These are phyloP conservation scores for Limenitis arthemis DNA, from an alignment of 2,888 invertebrate species.

Conservation along the genomic window DNA sequence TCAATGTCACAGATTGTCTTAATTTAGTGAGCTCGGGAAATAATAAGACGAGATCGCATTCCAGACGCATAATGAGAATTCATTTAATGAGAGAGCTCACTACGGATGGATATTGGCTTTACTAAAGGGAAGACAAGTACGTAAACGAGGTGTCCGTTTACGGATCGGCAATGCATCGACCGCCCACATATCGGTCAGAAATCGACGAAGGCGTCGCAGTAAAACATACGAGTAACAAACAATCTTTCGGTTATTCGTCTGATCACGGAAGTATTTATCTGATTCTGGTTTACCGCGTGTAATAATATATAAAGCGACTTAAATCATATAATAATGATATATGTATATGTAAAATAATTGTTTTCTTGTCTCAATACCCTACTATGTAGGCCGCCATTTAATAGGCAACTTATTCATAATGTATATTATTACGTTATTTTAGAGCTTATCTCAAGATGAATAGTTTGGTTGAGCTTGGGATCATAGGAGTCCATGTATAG, in stretches of 20 bases:
- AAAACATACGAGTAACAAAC: constrained; percentile 55
- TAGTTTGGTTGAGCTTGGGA: too few relatives aligned
- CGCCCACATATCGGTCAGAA: constrained; percentile 57
- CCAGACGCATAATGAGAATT: constrained; percentile 36
- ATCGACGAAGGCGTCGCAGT: constrained; percentile 56
- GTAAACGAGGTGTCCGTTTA: constrained; percentile 60
- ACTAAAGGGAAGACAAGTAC: constrained; percentile 63
- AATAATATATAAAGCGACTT: constrained; percentile 39
- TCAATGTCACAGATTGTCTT: too few relatives aligned
- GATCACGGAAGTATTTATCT: constrained; percentile 59
- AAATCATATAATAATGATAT: constrained; percentile 25
- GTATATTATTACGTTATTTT: too few relatives aligned
- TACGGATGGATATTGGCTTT: constrained; percentile 46
- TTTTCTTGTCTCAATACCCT: constrained; percentile 7
- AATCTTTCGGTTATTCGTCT: constrained; percentile 54
- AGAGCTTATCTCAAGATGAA: too few relatives aligned
- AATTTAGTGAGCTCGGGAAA: too few relatives aligned
- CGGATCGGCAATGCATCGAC: constrained; percentile 61
- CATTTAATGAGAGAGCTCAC: constrained; percentile 51
- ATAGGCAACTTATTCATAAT: too few relatives aligned
- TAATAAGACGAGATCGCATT: too few relatives aligned
- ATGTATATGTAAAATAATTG: background rate
- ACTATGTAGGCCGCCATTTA: background rate
- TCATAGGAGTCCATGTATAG: too few relatives aligned
- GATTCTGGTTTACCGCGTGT: constrained; percentile 30